A percentile compares a stretch with the other conserved stretches of the same genome.
phyloP scores from a whole-genome alignment of 2,888 invertebrate genomes.

The Apamea sordens region DNA sequence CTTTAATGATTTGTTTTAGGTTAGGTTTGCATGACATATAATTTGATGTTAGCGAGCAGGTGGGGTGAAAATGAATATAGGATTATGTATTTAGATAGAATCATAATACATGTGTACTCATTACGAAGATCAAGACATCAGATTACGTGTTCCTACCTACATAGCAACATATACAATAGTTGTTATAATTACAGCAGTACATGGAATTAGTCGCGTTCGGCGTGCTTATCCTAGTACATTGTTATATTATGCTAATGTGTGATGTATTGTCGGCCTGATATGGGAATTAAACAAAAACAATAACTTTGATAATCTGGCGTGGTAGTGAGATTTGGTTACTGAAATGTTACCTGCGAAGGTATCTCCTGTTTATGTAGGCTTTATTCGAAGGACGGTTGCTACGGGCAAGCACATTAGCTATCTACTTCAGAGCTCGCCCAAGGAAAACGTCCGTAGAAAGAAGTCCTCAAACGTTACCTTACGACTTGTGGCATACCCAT shows the following conservation, averaged over 20 bases:
- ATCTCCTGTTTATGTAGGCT: background rate
- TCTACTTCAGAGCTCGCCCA: background rate
- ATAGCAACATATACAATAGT: constrained; percentile 12
- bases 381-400: background rate
- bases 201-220: constrained; percentile 48
- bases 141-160: background rate
- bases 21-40: too few relatives aligned
- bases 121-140: constrained; percentile 9
- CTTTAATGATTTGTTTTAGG: too few relatives aligned
- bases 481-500: background rate
- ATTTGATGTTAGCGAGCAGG: too few relatives aligned
- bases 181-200: constrained; percentile 41
- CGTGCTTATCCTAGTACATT: constrained; percentile 38
- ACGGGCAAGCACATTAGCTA: background rate
- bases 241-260: constrained; percentile 55
- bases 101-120: background rate
- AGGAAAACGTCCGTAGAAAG: background rate
- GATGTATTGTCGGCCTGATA: constrained; percentile 45
- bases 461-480: background rate
- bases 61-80: too few relatives aligned
- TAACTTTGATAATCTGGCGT: background rate
- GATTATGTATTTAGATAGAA: background rate
- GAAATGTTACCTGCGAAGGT: background rate
- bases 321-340: background rate
- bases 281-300: constrained; percentile 51